phyloP scores from a whole-genome alignment of 1,140 invertebrate genomes.

The Mamestra configurata region DNA sequence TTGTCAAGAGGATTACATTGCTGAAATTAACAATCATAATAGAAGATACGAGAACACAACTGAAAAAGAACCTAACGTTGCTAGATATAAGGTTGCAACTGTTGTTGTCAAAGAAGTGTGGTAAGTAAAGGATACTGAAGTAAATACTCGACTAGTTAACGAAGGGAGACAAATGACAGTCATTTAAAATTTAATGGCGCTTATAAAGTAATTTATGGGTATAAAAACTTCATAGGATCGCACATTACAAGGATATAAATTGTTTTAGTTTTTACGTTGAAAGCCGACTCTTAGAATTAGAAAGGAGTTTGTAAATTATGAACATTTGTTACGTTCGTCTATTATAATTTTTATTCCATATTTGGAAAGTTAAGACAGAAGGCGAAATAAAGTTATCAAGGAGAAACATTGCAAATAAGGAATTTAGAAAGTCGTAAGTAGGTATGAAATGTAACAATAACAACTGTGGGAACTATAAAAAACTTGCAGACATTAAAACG shows the following conservation, averaged over 20 bases:
- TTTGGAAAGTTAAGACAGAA: neutral
- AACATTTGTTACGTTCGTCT: neutral
- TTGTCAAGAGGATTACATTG: constrained; percentile 78
- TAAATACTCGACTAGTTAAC: constrained; percentile 63
- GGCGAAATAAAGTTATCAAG: neutral
- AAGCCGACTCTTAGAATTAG: neutral
- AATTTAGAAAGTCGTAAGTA: constrained; percentile 1
- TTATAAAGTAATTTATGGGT: constrained; percentile 62
- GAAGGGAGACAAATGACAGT: constrained; percentile 64
- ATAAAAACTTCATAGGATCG: constrained; percentile 51
- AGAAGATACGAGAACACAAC: constrained; percentile 45
- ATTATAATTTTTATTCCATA: neutral
- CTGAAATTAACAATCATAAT: constrained; percentile 73
- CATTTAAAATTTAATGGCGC: constrained; percentile 68
- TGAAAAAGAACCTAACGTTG: constrained; percentile 57
- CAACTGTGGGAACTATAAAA: constrained; percentile 23
- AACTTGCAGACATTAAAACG: constrained; percentile 6
- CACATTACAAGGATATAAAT: constrained; percentile 34
- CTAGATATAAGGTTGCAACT: constrained; percentile 56
- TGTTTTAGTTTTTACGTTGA: constrained; percentile 24
- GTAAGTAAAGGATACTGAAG: constrained; percentile 60
- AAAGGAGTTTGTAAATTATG: neutral
- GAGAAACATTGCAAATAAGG: neutral
- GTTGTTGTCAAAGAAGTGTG: constrained; percentile 31
- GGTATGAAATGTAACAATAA: neutral